phyloP scores from a whole-genome alignment of 2,888 invertebrate genomes.

The Alitta virens region DNA sequence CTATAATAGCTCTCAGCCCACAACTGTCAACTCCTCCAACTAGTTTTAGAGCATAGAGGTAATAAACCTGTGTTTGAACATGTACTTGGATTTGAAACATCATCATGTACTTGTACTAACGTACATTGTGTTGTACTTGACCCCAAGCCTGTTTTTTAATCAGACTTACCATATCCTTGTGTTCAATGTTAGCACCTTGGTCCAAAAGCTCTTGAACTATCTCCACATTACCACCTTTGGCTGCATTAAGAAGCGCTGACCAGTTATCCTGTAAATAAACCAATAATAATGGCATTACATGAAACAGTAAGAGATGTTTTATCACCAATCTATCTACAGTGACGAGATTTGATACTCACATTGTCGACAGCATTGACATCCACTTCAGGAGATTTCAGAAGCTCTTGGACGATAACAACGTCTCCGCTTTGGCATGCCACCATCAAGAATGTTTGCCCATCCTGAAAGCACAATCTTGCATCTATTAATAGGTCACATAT shows the following conservation, averaged over 20 bases:
- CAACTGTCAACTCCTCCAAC: too few relatives aligned
- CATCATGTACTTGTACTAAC: too few relatives aligned
- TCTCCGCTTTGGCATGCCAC: constrained; percentile 51
- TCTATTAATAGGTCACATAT: too few relatives aligned
- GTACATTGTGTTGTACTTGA: too few relatives aligned
- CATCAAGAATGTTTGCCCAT: constrained; percentile 54
- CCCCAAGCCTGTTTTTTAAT: too few relatives aligned
- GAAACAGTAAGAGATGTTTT: too few relatives aligned
- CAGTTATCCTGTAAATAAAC: constrained; percentile 73
- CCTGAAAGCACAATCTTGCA: constrained; percentile 34
- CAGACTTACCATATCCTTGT: constrained; percentile 50
- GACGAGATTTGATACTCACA: too few relatives aligned
- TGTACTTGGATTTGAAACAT: too few relatives aligned
- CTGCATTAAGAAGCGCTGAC: constrained; percentile 86
- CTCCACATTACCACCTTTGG: constrained; percentile 82
- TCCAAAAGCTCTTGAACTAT: constrained; percentile 80
- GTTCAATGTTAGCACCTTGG: constrained; percentile 63
- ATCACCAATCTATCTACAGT: too few relatives aligned
- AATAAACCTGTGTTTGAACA: too few relatives aligned
- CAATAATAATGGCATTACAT: background rate
- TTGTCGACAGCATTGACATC: constrained; percentile 54
- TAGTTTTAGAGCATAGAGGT: too few relatives aligned
- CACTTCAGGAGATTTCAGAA: constrained; percentile 42
- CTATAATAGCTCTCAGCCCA: too few relatives aligned
- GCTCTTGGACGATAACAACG: constrained; percentile 44